Conservation (phyloP, 2,888 invertebrate genomes). For the Parnassius glacialis region DNA sequence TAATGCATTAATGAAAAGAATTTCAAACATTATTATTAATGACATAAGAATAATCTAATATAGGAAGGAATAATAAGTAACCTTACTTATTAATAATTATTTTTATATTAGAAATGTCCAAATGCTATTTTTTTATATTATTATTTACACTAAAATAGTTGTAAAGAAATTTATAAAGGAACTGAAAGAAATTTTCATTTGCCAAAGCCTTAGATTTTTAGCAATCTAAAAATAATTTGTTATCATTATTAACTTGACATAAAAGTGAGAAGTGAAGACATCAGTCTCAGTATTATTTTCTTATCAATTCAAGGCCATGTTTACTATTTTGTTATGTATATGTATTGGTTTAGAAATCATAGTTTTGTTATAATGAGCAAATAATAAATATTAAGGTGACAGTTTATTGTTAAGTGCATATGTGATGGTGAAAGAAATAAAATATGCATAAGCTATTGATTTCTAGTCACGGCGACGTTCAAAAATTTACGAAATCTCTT, state of each 20-base stretch:
- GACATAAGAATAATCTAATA: no score
- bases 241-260: slow-evolving; percentile 1
- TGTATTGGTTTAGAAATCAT: background rate
- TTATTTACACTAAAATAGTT: no score
- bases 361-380: background rate
- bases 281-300: slow-evolving; percentile 1
- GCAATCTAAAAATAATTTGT: slow-evolving; percentile 3
- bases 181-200: no score
- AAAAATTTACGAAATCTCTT: slow-evolving; percentile 53
- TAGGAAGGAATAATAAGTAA: no score
- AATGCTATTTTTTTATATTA: no score
- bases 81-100: no score
- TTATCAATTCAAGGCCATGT: slow-evolving; percentile 24
- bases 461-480: slow-evolving; percentile 49
- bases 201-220: background rate
- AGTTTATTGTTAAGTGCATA: background rate
- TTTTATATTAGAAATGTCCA: no score
- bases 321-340: slow-evolving; percentile 23
- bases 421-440: slow-evolving; percentile 9
- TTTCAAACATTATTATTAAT: no score
- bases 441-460: slow-evolving; percentile 45
- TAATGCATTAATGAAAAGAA: no score
- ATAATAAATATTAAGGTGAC: slow-evolving; percentile 6
- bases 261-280: background rate
- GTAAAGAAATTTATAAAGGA: no score